These are phyloP conservation scores for Halictus quadricinctus DNA, from an alignment of 2,888 invertebrate species.

Conservation along the genomic window DNA sequence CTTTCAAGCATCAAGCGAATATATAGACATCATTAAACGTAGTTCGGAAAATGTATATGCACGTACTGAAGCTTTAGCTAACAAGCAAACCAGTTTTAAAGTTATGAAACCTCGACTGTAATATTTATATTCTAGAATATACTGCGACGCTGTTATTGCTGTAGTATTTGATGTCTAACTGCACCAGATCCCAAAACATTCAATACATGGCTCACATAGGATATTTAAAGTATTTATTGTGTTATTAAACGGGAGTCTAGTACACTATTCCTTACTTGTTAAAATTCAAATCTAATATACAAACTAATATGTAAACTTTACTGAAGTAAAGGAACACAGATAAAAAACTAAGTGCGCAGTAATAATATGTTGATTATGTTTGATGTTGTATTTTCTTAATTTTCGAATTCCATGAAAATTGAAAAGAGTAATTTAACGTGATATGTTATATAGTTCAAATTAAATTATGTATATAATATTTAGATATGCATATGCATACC, in stretches of 20 bases:
- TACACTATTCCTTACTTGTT: not conserved
- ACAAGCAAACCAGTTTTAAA: slow-evolving; percentile 81
- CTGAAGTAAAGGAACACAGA: not conserved
- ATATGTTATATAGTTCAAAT: slow-evolving; percentile 14
- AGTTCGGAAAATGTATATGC: slow-evolving; percentile 81
- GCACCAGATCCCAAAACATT: slow-evolving; percentile 30
- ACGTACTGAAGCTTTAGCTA: slow-evolving; percentile 80
- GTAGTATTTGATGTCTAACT: slow-evolving; percentile 22
- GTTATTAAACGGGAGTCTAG: slow-evolving; percentile 11
- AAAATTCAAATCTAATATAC: slow-evolving; percentile 7
- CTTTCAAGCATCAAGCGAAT: slow-evolving; percentile 77
- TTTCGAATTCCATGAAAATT: slow-evolving; percentile 15
- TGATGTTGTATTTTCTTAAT: slow-evolving; percentile 10
- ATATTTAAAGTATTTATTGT: slow-evolving; percentile 23
- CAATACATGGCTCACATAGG: slow-evolving; percentile 23
- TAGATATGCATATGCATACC: slow-evolving; percentile 18
- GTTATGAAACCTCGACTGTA: slow-evolving; percentile 81
- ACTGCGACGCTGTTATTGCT: slow-evolving; percentile 41
- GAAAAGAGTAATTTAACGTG: not conserved
- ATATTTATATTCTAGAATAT: slow-evolving; percentile 59
- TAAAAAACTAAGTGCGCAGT: not conserved
- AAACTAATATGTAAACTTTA: not conserved
- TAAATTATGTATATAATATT: slow-evolving; percentile 31
- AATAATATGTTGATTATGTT: slow-evolving; percentile 30
- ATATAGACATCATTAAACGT: slow-evolving; percentile 79